Evolutionary conservation across 1,140 invertebrate species (phyloP), one percentile per base, ranked within the genome.

Genomic region (Lordiphosa stackelbergi): DNA sequence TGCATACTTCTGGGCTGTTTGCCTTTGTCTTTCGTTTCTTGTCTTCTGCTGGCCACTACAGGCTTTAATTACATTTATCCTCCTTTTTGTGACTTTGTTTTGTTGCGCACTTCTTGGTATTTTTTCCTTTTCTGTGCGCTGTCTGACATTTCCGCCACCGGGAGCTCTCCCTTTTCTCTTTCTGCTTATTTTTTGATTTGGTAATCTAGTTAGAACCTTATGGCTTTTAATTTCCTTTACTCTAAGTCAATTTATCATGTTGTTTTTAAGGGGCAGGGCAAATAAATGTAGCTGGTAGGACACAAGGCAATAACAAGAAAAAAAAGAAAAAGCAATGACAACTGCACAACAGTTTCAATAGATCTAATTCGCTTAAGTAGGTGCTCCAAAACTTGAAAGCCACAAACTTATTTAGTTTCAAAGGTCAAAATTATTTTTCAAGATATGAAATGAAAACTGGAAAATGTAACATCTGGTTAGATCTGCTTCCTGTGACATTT

Each of bases 21-120:
- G 55, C 54, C 57, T 54, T 64, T 49, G 40, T 66, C 31, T 40
- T 42, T 35, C 43, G 22, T 53, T 54, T 43, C 58, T 57, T 60
- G 61, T 69, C 46, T 61, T 36, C 57, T 54, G 13, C 13, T 68
- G 55, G 38, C 62, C 47, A 46, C 58, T 37, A 45, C 58, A 36
- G 59, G 43, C 77, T 83, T 81, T 81, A 81, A 81, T 81, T 81
- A 83, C 77, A 72, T 81, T 81, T 83, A 81, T 75, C 72, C 77
- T 77, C 66, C 66, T 40, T 60, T 41, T 19, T 42, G 51, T 51
- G 51, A 40, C 52, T 45, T 56, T 56, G 13, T 35, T 64, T 57
- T 52, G 37, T 40, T 54, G 42, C 53, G 53, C 64, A n/a, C 42
- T 45, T 55, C 53, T 59, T 69, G 45, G 46, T 35, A 19, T 56